Conservation (phyloP, 2,888 invertebrate species). For the Conomelus anceps region DNA sequence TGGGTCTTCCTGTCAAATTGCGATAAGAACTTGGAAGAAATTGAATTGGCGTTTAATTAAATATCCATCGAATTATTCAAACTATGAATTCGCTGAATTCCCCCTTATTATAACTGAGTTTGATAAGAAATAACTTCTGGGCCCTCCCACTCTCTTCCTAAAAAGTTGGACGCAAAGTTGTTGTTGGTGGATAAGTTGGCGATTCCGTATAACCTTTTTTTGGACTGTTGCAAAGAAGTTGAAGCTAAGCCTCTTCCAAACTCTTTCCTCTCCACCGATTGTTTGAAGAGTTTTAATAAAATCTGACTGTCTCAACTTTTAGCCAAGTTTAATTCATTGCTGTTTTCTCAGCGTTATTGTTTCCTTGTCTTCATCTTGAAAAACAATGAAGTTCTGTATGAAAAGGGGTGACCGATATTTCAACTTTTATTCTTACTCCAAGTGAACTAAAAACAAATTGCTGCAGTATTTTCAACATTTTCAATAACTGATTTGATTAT, state of each 20-base stretch:
- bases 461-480: no score
- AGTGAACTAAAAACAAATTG: no score
- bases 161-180: neutral
- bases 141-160: neutral
- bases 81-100: neutral
- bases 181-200: neutral
- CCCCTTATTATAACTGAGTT: neutral
- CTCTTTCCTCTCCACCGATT: neutral
- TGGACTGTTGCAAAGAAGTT: neutral
- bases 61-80: neutral
- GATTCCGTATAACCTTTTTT: neutral
- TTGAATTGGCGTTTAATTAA: neutral
- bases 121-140: neutral
- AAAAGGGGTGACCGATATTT: neutral
- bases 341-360: neutral
- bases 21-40: neutral
- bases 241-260: neutral
- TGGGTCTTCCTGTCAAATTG: neutral
- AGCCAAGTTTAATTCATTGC: neutral
- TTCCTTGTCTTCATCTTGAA: neutral
- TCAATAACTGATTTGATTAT: no score
- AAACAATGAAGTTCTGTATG: neutral
- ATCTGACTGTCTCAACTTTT: neutral
- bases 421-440: neutral
- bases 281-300: neutral